Percentiles rank a stretch among this genome's conserved stretches.
Conservation (phyloP, 2,797 vertebrate species). For the Labroides dimidiatus region DNA sequence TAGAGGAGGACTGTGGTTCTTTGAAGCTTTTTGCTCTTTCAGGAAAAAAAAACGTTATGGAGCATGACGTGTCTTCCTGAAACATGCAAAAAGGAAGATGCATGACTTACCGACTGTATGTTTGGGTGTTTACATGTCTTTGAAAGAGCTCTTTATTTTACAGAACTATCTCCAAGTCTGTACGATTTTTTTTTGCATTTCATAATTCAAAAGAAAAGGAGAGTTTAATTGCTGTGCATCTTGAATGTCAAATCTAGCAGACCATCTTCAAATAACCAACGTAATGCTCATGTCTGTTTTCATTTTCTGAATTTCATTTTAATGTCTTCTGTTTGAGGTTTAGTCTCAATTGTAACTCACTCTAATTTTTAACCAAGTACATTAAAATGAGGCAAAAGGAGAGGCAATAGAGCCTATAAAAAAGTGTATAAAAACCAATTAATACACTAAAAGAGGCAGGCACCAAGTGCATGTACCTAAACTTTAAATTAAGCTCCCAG, state of each 20-base stretch:
- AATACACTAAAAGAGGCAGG: no score
- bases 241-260: not conserved
- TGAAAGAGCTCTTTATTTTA: not conserved
- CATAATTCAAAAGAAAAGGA: not conserved
- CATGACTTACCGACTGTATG: not conserved
- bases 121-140: not conserved
- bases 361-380: not conserved
- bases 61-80: slow-evolving; percentile 10
- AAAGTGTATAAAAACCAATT: no score
- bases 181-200: no score
- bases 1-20: not conserved
- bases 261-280: not conserved
- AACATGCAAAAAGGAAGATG: slow-evolving; percentile 1
- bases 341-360: not conserved
- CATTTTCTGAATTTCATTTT: no score
- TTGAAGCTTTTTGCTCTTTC: slow-evolving; percentile 19
- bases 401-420: no score
- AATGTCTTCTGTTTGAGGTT: not conserved
- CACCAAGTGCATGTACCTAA: no score
- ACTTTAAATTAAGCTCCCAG: no score
- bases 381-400: no score
- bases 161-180: not conserved
- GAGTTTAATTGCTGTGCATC: not conserved
- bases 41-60: not conserved
- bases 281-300: not conserved